Evolutionary conservation across 2,113 vertebrate genomes (phyloP).

Genomic region (Percopsis transmontana): DNA sequence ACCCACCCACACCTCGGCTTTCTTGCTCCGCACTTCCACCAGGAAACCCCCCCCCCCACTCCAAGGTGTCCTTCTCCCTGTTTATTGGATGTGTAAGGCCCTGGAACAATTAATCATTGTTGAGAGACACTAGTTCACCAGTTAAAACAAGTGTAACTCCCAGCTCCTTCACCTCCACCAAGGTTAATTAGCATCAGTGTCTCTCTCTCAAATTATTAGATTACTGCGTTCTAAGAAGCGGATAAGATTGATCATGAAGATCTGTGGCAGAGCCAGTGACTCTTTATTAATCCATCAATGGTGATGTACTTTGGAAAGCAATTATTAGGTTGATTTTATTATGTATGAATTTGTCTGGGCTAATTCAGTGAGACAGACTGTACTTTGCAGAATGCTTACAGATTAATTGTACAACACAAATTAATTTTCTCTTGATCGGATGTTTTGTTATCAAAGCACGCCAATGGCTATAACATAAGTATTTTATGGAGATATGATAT

Average conservation of each 20-base stretch:
- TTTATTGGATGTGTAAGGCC: constrained; percentile 42
- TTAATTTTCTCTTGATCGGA: neutral
- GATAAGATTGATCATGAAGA: constrained; percentile 55
- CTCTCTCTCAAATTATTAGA: constrained; percentile 58
- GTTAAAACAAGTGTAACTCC: constrained; percentile 58
- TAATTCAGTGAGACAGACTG: neutral
- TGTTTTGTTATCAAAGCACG: no score
- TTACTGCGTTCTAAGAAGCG: constrained; percentile 41
- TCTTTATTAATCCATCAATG: constrained; percentile 30
- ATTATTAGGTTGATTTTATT: constrained; percentile 3
- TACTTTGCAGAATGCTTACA: neutral
- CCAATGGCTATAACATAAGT: no score
- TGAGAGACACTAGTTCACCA: constrained; percentile 52
- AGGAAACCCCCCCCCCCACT: constrained; percentile 4
- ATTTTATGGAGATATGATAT: no score
- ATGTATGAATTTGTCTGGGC: neutral
- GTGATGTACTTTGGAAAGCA: constrained; percentile 4
- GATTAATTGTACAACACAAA: neutral
- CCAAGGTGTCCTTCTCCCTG: constrained; percentile 69
- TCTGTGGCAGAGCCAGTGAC: constrained; percentile 37
- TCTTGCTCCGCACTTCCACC: constrained; percentile 31
- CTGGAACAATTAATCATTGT: constrained; percentile 68
- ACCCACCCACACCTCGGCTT: constrained; percentile 20
- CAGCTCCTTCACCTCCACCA: constrained; percentile 66
- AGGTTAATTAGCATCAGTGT: constrained; percentile 70